Evolutionary conservation across 1,140 invertebrate species (phyloP), one percentile per base, ranked within the genome.

Genomic region (Ceratosolen fusciceps): DNA sequence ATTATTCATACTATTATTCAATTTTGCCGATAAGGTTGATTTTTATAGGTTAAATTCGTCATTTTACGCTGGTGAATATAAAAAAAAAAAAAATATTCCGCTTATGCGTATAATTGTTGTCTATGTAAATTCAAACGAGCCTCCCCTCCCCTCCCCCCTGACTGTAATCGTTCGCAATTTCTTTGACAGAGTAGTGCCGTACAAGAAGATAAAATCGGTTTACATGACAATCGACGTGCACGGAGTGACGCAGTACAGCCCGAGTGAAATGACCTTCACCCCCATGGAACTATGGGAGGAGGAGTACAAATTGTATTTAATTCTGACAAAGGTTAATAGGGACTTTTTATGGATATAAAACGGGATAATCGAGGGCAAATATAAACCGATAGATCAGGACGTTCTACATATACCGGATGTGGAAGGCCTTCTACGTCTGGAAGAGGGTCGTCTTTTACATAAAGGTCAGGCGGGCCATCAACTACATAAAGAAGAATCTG

Each of bases 391-490:
- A 95, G 92, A 95, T 96, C 58, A 93, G 92, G 79, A 93, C 93
- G 31, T 96, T 97, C 87, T 88, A 90, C 26, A 86, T 93, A 31
- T 96, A 94, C 85, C 92, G 94, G 16, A 92, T 93, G 70, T 96
- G 96, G 95, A 96, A 96, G 88, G 93, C 94, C 0, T 96, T 96
- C 86, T 95, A 93, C 83, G 92, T 94, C 0, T 97, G 96, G 96
- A 90, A 92, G 54, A 95, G 95, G 84, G 93, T 93, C n/a, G 92
- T 96, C 24, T 89, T 92, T 34, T 93, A 92, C 81, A 92, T 92
- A 52, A 96, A 96, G 87, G 92, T 94, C 65, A 90, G 86, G 56
- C 86, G 88, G 12, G 92, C 93, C 0, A 92, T 92, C 21, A 92
- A 90, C 58, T 88, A 89, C 77, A 84, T 97, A 0, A 89, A 92